A percentile compares a stretch with the other conserved stretches of the same genome.
Evolutionary conservation across 2,888 invertebrate genomes (phyloP).

Genomic region (Melipona bicolor): DNA sequence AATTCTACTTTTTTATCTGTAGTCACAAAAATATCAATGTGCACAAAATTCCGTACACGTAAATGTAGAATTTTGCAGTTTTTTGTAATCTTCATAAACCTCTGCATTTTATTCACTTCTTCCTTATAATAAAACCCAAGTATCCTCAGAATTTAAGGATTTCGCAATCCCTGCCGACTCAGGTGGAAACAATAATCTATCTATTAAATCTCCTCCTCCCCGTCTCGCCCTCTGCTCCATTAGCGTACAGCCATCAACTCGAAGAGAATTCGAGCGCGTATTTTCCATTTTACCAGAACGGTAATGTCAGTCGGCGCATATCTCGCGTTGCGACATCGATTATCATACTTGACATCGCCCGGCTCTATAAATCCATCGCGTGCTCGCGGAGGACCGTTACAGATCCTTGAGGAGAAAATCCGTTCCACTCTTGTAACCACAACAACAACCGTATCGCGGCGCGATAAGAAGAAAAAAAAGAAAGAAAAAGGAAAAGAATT

Average conservation of each 20-base stretch:
- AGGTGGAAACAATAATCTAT: neutral
- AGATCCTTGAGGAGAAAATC: conserved; percentile 60
- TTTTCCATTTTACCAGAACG: conserved; percentile 4
- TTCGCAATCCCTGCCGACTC: no score
- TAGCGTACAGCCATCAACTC: no score
- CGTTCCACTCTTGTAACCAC: conserved; percentile 46
- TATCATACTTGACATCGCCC: conserved; percentile 44
- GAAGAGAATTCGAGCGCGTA: neutral
- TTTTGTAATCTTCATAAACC: no score
- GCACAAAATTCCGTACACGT: no score
- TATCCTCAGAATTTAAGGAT: neutral
- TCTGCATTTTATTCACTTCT: no score
- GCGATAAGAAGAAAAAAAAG: neutral
- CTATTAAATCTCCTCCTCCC: neutral
- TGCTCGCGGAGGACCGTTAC: conserved; percentile 53
- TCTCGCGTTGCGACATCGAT: conserved; percentile 21
- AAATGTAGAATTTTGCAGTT: no score
- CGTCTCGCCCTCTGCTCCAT: neutral
- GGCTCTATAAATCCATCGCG: conserved; percentile 30
- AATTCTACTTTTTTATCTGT: no score
- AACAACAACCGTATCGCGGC: neutral
- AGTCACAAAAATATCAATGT: no score
- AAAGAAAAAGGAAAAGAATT: no score
- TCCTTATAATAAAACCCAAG: no score
- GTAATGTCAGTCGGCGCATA: conserved; percentile 29